Conservation (phyloP, 2,113 vertebrate genomes). For the Amphiprion ocellaris region DNA sequence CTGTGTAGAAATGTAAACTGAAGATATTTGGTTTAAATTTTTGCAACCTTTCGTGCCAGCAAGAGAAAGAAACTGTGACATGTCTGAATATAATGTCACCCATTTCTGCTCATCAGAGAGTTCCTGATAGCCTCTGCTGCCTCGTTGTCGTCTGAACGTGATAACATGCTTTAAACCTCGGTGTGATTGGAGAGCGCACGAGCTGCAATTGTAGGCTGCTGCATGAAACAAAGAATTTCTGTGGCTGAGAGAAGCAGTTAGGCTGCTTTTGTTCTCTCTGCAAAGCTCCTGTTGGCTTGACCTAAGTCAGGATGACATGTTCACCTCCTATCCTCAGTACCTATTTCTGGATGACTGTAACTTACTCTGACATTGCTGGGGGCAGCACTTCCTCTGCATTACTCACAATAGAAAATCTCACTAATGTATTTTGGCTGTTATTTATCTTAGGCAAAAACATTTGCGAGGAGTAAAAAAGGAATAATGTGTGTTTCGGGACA, state of each 20-base stretch:
- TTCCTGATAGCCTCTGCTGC: slow-evolving; percentile 32
- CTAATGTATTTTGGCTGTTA: slow-evolving; percentile 74
- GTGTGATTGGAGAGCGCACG: slow-evolving; percentile 45
- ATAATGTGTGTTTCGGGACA: slow-evolving; percentile 19
- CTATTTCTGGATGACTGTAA: slow-evolving; percentile 83
- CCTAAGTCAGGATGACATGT: slow-evolving; percentile 80
- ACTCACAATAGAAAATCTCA: slow-evolving; percentile 73
- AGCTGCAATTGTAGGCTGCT: slow-evolving; percentile 46
- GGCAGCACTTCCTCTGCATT: slow-evolving; percentile 78
- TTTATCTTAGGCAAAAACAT: slow-evolving; percentile 59
- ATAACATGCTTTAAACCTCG: slow-evolving; percentile 44
- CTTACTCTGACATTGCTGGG: slow-evolving; percentile 79
- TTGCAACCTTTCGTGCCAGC: slow-evolving; percentile 17
- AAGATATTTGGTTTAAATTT: slow-evolving; percentile 28
- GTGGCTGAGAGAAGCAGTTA: slow-evolving; percentile 60
- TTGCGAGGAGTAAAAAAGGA: background rate
- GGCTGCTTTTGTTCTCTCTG: slow-evolving; percentile 72
- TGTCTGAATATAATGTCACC: slow-evolving; percentile 6
- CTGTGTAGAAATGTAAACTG: slow-evolving; percentile 16
- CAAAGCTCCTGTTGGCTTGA: slow-evolving; percentile 73
- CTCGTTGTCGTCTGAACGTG: slow-evolving; percentile 9
- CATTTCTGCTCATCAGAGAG: slow-evolving; percentile 15
- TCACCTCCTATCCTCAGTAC: slow-evolving; percentile 78
- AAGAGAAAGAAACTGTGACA: background rate
- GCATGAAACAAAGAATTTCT: slow-evolving; percentile 61